phyloP scores from a whole-genome alignment of 2,113 vertebrate genomes.

The Pionites leucogaster region DNA sequence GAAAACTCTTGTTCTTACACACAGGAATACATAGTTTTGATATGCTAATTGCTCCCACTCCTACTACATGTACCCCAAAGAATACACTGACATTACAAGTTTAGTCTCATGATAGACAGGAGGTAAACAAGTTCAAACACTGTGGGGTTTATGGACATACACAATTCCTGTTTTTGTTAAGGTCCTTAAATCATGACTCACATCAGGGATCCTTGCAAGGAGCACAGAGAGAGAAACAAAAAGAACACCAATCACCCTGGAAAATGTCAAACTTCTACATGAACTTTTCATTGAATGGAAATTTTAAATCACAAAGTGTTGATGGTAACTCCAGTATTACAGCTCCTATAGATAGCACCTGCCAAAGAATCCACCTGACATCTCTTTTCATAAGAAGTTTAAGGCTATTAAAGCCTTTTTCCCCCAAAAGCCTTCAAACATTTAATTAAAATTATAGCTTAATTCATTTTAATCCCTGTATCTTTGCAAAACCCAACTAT shows the following conservation, averaged over 20 bases:
- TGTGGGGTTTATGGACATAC: neutral
- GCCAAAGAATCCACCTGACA: neutral
- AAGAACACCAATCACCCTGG: neutral
- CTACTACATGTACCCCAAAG: neutral
- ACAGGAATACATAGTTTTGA: neutral
- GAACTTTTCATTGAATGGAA: neutral
- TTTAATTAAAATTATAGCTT: neutral
- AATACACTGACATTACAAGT: neutral
- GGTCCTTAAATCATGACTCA: neutral
- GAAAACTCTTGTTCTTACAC: neutral
- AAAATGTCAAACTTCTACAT: neutral
- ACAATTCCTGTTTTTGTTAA: neutral
- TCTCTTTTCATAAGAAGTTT: neutral
- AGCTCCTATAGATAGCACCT: neutral
- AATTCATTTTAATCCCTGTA: neutral
- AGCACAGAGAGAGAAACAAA: neutral
- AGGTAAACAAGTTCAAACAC: neutral
- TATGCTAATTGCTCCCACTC: neutral
- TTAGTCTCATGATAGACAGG: neutral
- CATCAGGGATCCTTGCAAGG: neutral
- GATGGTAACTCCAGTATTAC: neutral
- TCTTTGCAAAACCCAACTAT: neutral
- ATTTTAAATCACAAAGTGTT: neutral
- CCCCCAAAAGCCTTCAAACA: neutral
- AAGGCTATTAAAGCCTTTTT: neutral